Evolutionary conservation across 2,888 invertebrate species (phyloP).

Genomic region (Ecdyonurus torrentis): DNA sequence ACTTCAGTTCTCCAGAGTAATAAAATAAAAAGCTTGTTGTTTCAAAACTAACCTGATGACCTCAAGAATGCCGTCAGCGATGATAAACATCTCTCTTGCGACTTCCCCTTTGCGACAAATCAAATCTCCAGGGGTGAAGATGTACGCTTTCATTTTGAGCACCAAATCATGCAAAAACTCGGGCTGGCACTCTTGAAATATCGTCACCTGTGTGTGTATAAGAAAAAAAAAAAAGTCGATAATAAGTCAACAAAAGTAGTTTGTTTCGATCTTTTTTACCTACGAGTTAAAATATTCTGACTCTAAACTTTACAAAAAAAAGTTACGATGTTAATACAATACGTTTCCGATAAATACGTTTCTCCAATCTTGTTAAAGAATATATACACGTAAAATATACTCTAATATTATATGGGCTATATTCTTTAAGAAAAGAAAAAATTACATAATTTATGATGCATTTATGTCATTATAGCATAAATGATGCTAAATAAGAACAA

Average conservation of each 20-base stretch:
- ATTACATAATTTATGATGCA: too few species aligned
- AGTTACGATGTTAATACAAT: too few species aligned
- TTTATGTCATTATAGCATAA: too few species aligned
- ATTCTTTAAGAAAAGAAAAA: too few species aligned
- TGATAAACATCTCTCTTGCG: conserved; percentile 95
- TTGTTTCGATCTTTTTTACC: background rate
- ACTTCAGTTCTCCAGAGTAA: too few species aligned
- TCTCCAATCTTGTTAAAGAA: too few species aligned
- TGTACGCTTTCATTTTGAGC: conserved; percentile 95
- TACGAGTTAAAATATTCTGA: background rate
- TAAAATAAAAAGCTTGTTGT: too few species aligned
- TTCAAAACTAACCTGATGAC: conserved; percentile 43
- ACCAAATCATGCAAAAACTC: conserved; percentile 94
- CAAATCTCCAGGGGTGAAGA: conserved; percentile 93
- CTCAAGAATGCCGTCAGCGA: conserved; percentile 91
- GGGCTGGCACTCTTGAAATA: conserved; percentile 92
- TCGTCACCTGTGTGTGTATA: conserved; percentile 59
- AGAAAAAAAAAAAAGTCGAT: background rate
- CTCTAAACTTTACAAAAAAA: background rate
- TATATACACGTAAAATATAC: too few species aligned
- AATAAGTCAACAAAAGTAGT: background rate
- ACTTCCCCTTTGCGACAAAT: conserved; percentile 92
- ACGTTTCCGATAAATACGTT: too few species aligned
- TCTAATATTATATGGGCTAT: too few species aligned
- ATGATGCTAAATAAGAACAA: too few species aligned